Evolutionary conservation across 2,888 invertebrate species (phyloP).

Genomic region (Limnephilus lunatus): DNA sequence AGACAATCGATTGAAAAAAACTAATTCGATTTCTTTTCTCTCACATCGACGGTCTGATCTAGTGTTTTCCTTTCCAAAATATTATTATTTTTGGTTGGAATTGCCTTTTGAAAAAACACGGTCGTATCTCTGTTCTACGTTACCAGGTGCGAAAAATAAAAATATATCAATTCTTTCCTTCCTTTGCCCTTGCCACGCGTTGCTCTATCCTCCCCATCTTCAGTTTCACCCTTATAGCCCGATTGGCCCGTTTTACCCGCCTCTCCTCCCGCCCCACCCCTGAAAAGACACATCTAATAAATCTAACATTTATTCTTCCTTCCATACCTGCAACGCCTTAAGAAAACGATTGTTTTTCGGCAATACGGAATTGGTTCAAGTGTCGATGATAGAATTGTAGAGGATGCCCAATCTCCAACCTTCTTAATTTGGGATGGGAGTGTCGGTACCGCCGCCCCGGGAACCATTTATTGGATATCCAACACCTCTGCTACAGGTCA

Average conservation of each 20-base stretch:
- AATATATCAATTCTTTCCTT: background rate
- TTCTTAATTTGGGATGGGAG: too few relatives aligned
- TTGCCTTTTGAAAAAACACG: background rate
- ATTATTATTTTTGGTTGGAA: constrained; percentile 2
- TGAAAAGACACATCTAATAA: background rate
- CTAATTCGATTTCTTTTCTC: background rate
- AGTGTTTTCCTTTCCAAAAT: background rate
- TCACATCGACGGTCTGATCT: background rate
- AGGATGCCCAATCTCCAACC: background rate
- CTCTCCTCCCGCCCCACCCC: background rate
- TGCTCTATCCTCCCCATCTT: background rate
- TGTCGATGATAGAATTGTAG: background rate
- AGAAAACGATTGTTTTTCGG: background rate
- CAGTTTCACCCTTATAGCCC: background rate
- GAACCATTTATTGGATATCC: too few relatives aligned
- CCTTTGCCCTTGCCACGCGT: background rate
- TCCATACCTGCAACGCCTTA: background rate
- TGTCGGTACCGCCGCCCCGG: too few relatives aligned
- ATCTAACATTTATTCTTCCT: background rate
- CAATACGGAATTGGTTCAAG: background rate
- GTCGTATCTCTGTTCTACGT: background rate
- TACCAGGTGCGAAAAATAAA: background rate
- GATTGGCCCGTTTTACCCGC: background rate
- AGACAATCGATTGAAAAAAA: background rate
- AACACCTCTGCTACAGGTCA: too few relatives aligned